Evolutionary conservation across 2,113 vertebrate species (phyloP).

Genomic region (Peromyscus leucopus): DNA sequence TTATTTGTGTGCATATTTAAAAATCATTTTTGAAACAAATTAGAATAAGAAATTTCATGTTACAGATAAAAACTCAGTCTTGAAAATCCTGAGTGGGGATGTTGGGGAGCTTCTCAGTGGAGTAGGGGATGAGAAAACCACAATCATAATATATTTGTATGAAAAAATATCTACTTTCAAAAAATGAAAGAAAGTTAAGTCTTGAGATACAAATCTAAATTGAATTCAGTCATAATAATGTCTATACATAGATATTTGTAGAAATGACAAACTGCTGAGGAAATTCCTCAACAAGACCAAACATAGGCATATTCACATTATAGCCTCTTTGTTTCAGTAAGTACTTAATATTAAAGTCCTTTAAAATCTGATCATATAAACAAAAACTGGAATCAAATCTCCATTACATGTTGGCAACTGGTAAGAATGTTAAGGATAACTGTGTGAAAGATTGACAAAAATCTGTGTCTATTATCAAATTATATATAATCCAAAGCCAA

Average conservation of each 20-base stretch:
- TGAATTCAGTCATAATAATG: not conserved
- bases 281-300: slow-evolving; percentile 27
- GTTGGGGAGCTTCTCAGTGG: not conserved
- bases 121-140: not conserved
- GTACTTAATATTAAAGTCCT: not conserved
- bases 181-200: not conserved
- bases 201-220: not conserved
- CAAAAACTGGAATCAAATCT: not conserved
- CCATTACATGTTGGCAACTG: not conserved
- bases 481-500: not conserved
- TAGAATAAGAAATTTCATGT: not conserved
- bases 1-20: not conserved
- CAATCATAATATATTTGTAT: not conserved
- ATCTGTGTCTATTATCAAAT: not conserved
- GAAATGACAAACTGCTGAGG: not conserved
- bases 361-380: not conserved
- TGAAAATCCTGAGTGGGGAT: not conserved
- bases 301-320: not conserved
- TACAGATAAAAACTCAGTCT: not conserved
- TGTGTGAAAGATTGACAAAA: not conserved
- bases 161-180: not conserved
- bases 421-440: not conserved
- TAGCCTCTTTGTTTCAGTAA: not conserved
- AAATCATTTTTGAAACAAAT: slow-evolving; percentile 3
- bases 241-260: not conserved